Base-by-base conservation (phyloP, 1,140 invertebrate species). In the Aphidius gifuensis region DNA sequence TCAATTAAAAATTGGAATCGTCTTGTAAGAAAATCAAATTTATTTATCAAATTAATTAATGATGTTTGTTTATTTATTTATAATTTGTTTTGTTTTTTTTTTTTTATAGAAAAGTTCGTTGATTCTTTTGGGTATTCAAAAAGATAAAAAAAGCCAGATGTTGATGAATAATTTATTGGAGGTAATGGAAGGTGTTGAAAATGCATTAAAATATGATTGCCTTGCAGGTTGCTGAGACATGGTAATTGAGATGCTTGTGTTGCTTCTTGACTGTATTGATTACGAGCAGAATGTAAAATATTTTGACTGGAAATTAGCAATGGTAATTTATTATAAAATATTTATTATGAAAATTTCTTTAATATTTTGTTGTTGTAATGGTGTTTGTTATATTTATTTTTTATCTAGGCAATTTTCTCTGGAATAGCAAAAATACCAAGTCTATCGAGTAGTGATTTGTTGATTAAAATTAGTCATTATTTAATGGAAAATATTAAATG, bases 1-100 rank as follows among this genome's bases (percentile, higher is more conserved):
- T 44, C 61, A 6, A 47, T 50, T 4, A 57, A 62, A 32, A 62
- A 62, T 51, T 62, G 61, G 61, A 62, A 32, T 42, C 55, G 55
- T 5, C 23, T 62, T 4, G 54, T 58, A 38, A 57, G 40, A 44
- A 48, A 5, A 53, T 6, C 6, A 51, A 32, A 32, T 32, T 32
- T 32, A 32, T 32, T 32, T 32, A 32, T 32, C 1, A 16, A 16
- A 44, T 44, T 44, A 3, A 8, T 44, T 44, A 44, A 11, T 8
- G 5, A 44, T 0, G 4, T 6, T 44, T 44, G 9, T 6, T 44
- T 44, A 8, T 44, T 2, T 44, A 8, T 7, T 11, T 44, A 7
- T 5, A 44, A 49, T 55, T 43, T n/a, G n/a, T n/a, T n/a, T n/a
- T n/a, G n/a, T n/a, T 11, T 44, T 44, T 7, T 6, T 40, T 16